Evolutionary conservation across 23 tunicate species (phyloP), one percentile per base, ranked within the genome.

Genomic region (Pegea sp.): DNA sequence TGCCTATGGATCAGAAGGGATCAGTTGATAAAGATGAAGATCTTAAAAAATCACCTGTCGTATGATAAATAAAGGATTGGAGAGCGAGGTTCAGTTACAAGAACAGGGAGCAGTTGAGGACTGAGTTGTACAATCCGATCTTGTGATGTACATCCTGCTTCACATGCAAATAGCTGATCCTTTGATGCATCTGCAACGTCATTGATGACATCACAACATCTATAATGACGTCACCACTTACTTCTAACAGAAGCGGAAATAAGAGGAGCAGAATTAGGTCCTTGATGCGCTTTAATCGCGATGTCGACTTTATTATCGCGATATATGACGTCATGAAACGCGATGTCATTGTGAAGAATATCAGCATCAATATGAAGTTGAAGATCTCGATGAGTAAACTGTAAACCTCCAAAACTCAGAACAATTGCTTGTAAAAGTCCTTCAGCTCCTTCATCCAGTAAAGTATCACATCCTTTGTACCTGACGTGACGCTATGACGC

Each of bases 401-500:
- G 80, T 19, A 89, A 52, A 3, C 91, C 76, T 16, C 90, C 98
- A 58, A 77, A 89, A 44, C 91, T 77, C 4, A 89, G 69, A 31
- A 89, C 77, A 48, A 89, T 77, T 13, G 90, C 98, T 67, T 89
- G 98, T 24, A 89, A 60, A 33, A 89, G 29, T 1, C 98, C 98
- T 33, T 89, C 98, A 0, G 98, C 98, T 3, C 98, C 95, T 68
- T 84, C 95, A 59, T 77, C 69, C n/a, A 84, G 63, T 31, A 84
- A 58, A 28, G 58, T 18, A 24, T 53, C 59, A 44, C 95, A 84
- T 19, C 73, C 80, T 7, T 61, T 53, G 53, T 89, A 63, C 5
- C 88, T 87, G 63, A 24, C 65, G 64, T 4, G 57, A 64, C 22
- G 58, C 28, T 5, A 52, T 51, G 19, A 80, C 78, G 21, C 61